Base-by-base conservation (phyloP, 2,797 vertebrate species). In the Smutsia temminckii region DNA sequence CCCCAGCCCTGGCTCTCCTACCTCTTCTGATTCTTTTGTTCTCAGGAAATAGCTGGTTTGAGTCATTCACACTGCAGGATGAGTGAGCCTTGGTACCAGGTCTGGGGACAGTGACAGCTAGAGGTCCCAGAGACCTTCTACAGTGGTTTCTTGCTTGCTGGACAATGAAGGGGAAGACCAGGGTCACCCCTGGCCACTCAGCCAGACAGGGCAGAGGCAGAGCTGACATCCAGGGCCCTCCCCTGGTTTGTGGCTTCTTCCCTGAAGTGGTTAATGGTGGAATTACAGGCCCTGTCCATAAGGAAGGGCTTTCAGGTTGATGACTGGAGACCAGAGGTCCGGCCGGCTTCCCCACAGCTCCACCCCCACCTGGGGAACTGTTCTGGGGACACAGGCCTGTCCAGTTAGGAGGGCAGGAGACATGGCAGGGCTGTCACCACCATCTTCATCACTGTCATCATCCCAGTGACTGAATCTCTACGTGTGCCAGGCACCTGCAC, bases 341-440 rank as follows among this genome's bases (percentile, higher is more conserved):
- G 32, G 23, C 32, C 74, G 40, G 51, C 46, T 14, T 14, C 32
- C 91, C 46, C 3, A 10, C 7, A 59, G 51, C 29, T 32, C 9
- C 49, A 14, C 23, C 3, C 16, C 37, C 37, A 18, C 93, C 27
- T 21, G 1, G 37, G 37, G 37, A 14, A 17, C 49, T 17, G 0
- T 66, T 55, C 63, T n/a, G 64, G 64, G 59, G 37, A 57, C 51
- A 21, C 46, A 18, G 68, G 68, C 61, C 8, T 14, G 18, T 59
- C 46, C 18, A 9, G 49, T 69, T 9, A 32, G 80, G 69, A 53
- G 23, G 57, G 64, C 27, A 8, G 53, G 42, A 7, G 57, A 29
- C 9, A 23, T 6, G 2, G n/a, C 42, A 4, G 61, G 25, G 12
- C 21, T 1, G 0, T 10, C 61, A 0, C 8, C 37, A 4, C 3